Conservation (phyloP, 2,113 vertebrate genomes). For the Furnarius figulus region DNA sequence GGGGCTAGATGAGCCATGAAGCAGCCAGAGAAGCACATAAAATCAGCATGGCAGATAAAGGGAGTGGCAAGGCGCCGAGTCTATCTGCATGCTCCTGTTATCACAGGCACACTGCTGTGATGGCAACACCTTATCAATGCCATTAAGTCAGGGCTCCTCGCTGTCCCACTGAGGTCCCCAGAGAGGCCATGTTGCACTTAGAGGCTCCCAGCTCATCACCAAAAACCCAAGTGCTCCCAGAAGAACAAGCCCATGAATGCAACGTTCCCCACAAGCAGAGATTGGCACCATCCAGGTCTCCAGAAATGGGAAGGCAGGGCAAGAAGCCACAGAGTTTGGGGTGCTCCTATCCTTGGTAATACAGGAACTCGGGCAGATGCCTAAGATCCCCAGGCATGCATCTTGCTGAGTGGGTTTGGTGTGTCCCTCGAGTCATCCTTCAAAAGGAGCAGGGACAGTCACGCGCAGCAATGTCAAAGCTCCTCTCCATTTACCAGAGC, state of each 20-base stretch:
- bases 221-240: neutral
- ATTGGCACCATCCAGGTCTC: accelerated
- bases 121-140: neutral
- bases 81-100: accelerated
- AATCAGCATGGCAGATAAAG: neutral
- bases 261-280: neutral
- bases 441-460: neutral
- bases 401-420: neutral
- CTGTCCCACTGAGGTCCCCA: neutral
- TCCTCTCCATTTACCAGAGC: conserved; percentile 24
- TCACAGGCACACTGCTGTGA: accelerated
- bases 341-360: neutral
- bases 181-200: neutral
- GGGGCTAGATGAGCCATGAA: neutral
- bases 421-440: neutral
- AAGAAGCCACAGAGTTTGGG: neutral
- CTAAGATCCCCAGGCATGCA: neutral
- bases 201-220: neutral
- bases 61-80: accelerated
- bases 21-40: neutral
- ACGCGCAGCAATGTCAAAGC: conserved; percentile 16
- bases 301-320: neutral
- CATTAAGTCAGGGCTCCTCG: neutral
- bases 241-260: neutral
- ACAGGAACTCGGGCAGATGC: neutral